Percentiles rank a stretch among this genome's conserved stretches.
These are phyloP conservation scores for Myopa testacea DNA, from an alignment of 2,888 invertebrate species.

Conservation along the genomic window DNA sequence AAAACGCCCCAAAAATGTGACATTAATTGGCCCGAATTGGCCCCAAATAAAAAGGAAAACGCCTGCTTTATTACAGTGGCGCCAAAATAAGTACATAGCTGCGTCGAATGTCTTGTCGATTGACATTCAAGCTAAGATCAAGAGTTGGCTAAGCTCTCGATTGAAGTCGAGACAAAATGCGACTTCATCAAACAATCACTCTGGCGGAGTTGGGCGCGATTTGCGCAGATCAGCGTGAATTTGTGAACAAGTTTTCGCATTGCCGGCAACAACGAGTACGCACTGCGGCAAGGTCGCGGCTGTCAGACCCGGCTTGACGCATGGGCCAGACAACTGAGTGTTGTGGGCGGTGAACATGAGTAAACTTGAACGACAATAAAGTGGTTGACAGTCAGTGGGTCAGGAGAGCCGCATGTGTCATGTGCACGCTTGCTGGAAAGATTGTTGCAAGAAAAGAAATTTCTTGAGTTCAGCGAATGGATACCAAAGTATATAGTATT, in stretches of 20 bases:
- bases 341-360: slow-evolving; percentile 10
- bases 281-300: slow-evolving; percentile 20
- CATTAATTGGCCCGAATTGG: too few relatives aligned
- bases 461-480: too few relatives aligned
- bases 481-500: too few relatives aligned
- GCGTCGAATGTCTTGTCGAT: not conserved
- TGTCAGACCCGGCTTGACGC: slow-evolving; percentile 11
- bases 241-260: slow-evolving; percentile 24
- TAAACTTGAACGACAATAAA: not conserved
- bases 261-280: not conserved
- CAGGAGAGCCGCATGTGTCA: not conserved
- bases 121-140: slow-evolving; percentile 8
- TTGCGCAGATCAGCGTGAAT: slow-evolving; percentile 21
- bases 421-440: not conserved
- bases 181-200: not conserved
- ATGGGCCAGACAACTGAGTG: not conserved
- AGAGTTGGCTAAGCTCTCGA: not conserved
- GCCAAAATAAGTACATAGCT: slow-evolving; percentile 20
- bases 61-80: slow-evolving; percentile 9
- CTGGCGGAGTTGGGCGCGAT: not conserved
- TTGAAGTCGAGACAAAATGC: not conserved
- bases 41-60: too few relatives aligned
- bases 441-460: too few relatives aligned
- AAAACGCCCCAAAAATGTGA: not conserved
- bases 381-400: not conserved